phyloP scores from a whole-genome alignment of 2,888 invertebrate species.

The Odontocerum albicorne region DNA sequence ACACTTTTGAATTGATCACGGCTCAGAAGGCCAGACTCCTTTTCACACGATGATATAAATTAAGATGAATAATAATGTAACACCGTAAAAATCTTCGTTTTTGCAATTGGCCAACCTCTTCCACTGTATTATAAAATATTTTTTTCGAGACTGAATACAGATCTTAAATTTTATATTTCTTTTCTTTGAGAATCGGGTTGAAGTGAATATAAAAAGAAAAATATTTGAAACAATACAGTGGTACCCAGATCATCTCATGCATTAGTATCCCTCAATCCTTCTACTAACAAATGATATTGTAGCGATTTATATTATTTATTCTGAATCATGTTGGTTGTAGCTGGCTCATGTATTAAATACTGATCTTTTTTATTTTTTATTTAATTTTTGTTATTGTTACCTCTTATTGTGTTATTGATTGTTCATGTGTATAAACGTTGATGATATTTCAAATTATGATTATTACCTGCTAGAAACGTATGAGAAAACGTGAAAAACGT shows the following conservation, averaged over 20 bases:
- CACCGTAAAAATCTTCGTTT: conserved; percentile 55
- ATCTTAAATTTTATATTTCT: conserved; percentile 5
- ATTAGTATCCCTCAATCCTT: conserved; percentile 7
- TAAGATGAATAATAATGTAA: conserved; percentile 3
- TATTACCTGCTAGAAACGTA: conserved; percentile 18
- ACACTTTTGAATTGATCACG: no score
- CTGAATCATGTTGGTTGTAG: conserved; percentile 27
- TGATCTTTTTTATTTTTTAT: conserved; percentile 12
- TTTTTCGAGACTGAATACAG: conserved; percentile 18
- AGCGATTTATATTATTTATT: conserved; percentile 22
- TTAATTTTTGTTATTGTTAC: conserved; percentile 34
- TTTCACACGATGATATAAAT: conserved; percentile 33
- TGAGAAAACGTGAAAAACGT: no score
- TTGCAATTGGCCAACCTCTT: conserved; percentile 60
- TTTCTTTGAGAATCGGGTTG: not conserved
- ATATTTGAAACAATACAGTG: conserved; percentile 8
- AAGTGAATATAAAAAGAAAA: not conserved
- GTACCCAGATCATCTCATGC: not conserved
- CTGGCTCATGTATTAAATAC: conserved; percentile 27
- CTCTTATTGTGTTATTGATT: conserved; percentile 35
- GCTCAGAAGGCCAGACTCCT: no score
- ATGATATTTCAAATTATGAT: conserved; percentile 20
- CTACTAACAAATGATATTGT: conserved; percentile 12
- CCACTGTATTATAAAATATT: conserved; percentile 48
- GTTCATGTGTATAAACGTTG: conserved; percentile 34